Evolutionary conservation across 2,113 vertebrate genomes (phyloP).

Genomic region (Rhinoptilus africanus): DNA sequence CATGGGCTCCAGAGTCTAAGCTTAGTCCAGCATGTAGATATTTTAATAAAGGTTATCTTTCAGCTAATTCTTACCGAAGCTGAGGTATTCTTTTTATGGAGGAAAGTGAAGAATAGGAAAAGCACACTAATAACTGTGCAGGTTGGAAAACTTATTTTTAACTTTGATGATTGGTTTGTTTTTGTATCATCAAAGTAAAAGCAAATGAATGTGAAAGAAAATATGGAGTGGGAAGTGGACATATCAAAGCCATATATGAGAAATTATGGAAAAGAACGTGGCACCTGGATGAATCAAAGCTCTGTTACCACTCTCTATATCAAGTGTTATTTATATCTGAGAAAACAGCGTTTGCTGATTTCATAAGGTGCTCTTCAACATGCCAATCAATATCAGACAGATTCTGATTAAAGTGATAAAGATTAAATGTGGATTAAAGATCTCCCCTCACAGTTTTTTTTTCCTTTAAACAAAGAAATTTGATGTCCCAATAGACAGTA

Average conservation of each 20-base stretch:
- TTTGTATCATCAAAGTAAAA: not conserved
- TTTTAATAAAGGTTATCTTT: not conserved
- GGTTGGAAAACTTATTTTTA: not conserved
- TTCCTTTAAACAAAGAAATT: not conserved
- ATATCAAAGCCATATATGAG: not conserved
- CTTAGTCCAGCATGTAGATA: not conserved
- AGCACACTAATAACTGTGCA: not conserved
- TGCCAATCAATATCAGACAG: not conserved
- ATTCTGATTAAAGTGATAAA: not conserved
- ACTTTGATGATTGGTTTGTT: accelerated
- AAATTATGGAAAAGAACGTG: not conserved
- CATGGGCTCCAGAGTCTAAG: not conserved
- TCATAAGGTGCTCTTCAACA: not conserved
- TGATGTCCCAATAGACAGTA: not conserved
- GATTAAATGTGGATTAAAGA: not conserved
- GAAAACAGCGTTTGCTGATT: not conserved
- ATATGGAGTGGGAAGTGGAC: not conserved
- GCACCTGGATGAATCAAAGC: not conserved
- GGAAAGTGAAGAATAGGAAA: not conserved
- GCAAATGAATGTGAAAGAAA: not conserved
- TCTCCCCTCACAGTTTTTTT: not conserved
- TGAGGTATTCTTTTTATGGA: not conserved
- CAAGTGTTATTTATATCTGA: not conserved
- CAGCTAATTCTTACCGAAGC: not conserved
- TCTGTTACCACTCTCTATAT: not conserved